phyloP scores from a whole-genome alignment of 2,797 vertebrate genomes.

The Nasua narica region DNA sequence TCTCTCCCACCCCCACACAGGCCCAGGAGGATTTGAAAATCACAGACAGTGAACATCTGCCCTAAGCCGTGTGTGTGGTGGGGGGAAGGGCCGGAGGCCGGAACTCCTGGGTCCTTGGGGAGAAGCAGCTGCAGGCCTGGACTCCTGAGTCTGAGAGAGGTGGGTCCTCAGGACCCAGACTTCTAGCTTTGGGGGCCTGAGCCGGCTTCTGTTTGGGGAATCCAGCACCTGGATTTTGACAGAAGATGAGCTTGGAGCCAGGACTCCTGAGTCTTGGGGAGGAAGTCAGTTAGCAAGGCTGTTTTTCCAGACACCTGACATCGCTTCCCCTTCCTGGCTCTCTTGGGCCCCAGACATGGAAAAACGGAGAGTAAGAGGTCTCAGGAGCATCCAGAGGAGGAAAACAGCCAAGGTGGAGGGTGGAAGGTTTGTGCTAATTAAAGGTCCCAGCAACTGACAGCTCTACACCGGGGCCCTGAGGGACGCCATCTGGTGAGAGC shows the following conservation, averaged over 20 bases:
- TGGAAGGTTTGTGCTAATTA: constrained; percentile 63
- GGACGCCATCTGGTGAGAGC: constrained; percentile 54
- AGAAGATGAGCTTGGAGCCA: background rate
- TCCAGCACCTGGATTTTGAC: background rate
- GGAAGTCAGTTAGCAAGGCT: constrained; percentile 43
- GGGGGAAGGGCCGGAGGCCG: background rate
- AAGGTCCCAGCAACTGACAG: constrained; percentile 45
- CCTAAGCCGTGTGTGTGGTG: background rate
- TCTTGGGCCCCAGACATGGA: constrained; percentile 71
- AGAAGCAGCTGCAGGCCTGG: background rate
- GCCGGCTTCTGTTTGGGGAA: background rate
- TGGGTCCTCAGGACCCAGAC: background rate
- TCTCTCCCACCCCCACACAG: background rate
- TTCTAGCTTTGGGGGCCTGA: background rate
- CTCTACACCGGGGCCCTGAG: background rate
- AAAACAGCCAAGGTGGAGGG: constrained; percentile 49
- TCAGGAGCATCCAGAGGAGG: constrained; percentile 47
- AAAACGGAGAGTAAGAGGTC: constrained; percentile 68
- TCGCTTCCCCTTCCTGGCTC: constrained; percentile 70
- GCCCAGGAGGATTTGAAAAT: constrained; percentile 60
- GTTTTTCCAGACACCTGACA: constrained; percentile 61
- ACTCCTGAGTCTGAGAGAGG: background rate
- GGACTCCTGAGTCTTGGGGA: background rate
- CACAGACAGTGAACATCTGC: constrained; percentile 49
- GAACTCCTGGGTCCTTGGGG: background rate